Percentiles rank a stretch among this genome's conserved stretches.
Evolutionary conservation across 2,888 invertebrate species (phyloP).

Genomic region (Eupithecia pulchellata): DNA sequence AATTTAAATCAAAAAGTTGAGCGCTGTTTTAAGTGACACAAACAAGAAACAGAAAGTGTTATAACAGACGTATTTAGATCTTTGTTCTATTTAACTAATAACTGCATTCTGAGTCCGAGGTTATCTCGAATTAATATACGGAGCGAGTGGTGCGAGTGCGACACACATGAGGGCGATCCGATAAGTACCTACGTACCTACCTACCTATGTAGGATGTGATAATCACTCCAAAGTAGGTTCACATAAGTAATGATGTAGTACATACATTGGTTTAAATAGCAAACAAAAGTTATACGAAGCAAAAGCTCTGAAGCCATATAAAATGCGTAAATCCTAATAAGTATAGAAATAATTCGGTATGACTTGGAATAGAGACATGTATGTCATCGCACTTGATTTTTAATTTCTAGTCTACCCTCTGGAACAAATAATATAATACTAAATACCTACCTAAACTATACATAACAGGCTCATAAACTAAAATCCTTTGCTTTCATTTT

Average conservation of each 20-base stretch:
- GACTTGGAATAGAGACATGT: neutral
- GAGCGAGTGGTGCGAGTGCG: slow-evolving; percentile 30
- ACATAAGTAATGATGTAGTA: no score
- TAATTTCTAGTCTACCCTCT: no score
- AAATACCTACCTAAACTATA: no score
- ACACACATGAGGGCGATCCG: slow-evolving; percentile 28
- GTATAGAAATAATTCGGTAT: neutral
- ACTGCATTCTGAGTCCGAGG: slow-evolving; percentile 38
- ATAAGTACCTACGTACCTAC: slow-evolving; percentile 16
- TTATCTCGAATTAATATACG: slow-evolving; percentile 40
- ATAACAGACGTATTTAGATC: slow-evolving; percentile 23
- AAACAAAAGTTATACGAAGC: neutral
- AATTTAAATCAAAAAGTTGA: neutral
- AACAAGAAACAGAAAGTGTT: slow-evolving; percentile 23
- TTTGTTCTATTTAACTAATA: slow-evolving; percentile 43
- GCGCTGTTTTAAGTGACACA: slow-evolving; percentile 1
- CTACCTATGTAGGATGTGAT: slow-evolving; percentile 12
- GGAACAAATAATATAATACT: no score
- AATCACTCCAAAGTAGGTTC: slow-evolving; percentile 15
- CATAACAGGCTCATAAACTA: no score
- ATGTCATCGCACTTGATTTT: no score
- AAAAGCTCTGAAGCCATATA: no score
- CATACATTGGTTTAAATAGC: slow-evolving; percentile 18
- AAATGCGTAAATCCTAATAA: neutral
- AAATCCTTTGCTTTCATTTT: no score